Conservation (phyloP, 2,797 vertebrate genomes). For the Cuculus canorus region DNA sequence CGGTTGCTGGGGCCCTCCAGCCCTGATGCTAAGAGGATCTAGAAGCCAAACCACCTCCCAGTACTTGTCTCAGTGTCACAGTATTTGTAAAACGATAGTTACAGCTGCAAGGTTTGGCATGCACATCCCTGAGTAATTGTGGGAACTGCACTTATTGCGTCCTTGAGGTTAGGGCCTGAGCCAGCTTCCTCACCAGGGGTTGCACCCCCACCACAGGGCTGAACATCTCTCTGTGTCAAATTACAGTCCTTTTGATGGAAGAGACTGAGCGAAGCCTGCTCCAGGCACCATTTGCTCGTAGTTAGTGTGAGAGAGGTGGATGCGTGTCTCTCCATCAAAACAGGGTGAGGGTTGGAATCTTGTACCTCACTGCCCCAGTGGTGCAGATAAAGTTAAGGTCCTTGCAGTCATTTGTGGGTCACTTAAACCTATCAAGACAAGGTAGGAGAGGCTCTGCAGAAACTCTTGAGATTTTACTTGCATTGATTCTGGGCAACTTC, state of each 20-base stretch:
- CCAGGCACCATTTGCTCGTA: background rate
- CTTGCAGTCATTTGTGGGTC: background rate
- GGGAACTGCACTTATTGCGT: background rate
- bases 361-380: background rate
- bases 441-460: background rate
- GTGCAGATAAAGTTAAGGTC: background rate
- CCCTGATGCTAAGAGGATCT: background rate
- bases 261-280: background rate
- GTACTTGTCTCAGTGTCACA: background rate
- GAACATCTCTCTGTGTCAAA: background rate
- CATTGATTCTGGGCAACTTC: background rate
- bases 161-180: conserved; percentile 9
- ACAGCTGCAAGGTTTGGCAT: conserved; percentile 51
- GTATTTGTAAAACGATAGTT: background rate
- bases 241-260: background rate
- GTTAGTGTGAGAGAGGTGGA: background rate
- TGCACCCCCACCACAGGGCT: background rate
- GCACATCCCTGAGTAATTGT: background rate
- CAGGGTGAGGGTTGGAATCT: background rate
- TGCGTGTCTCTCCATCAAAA: background rate
- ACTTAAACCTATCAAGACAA: background rate
- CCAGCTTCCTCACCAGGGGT: background rate
- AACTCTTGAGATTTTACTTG: background rate
- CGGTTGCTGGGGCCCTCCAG: background rate
- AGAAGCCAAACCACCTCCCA: background rate